Evolutionary conservation across 1,140 invertebrate species (phyloP), one percentile per base, ranked within the genome.

Genomic region (Teleogryllus occipitalis): DNA sequence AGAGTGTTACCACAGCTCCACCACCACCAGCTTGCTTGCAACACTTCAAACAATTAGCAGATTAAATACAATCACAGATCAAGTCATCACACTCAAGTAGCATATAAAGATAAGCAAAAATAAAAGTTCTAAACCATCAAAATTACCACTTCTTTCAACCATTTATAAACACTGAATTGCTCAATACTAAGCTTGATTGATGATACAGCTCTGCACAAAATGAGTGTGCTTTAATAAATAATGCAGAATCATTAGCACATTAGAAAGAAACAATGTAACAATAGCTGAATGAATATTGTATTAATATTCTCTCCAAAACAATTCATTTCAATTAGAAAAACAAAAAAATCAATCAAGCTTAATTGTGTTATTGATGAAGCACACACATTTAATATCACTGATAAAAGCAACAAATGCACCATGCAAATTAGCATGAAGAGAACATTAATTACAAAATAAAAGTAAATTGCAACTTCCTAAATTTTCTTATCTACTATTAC

Each of bases 1-100:
- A 81, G 79, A 79, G 76, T 80, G 81, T 82, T 82, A 82, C 79
- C 81, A 81, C 73, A 76, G 39, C 46, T 76, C 47, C 72, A 79
- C 54, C 47, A 75, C 39, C 65, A 39, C 72, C 54, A 65, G 54
- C 54, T 65, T 65, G 54, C 54, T 65, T 65, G 76, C 76, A 48
- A 77, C 76, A 77, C 46, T 48, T 77, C 76, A 77, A 77, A 77
- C 76, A 77, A 77, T 77, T 48, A 77, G 47, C 76, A 77, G 47
- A 77, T 77, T 77, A 77, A 77, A 48, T 48, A 46, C 47, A 46
- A 75, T 22, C 27, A 75, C 74, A 75, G 8, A 22, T 22, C 74
- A 48, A 47, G 76, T 77, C 39, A 39, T 48, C 76, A 77, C 46
- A 48, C 48, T 46, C 76, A 77, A 77, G 76, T 12, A n/a, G 18